phyloP scores from a whole-genome alignment of 1,140 invertebrate genomes.

The Neodiprion virginianus region DNA sequence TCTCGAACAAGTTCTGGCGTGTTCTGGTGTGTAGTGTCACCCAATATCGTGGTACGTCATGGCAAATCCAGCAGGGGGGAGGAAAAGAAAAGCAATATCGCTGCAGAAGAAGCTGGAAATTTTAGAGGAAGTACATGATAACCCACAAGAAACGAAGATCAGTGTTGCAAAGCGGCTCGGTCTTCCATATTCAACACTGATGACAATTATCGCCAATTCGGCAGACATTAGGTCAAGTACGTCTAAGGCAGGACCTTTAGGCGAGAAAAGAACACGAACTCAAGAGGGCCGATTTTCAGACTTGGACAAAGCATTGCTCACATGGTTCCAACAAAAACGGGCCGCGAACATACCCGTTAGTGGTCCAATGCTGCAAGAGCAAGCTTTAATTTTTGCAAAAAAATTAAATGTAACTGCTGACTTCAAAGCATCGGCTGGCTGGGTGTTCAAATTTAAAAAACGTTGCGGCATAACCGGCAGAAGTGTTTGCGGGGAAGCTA shows the following conservation, averaged over 20 bases:
- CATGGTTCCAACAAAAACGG: conserved; percentile 44
- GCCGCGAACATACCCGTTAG: conserved; percentile 44
- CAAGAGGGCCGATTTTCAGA: conserved; percentile 25
- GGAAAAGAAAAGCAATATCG: background rate
- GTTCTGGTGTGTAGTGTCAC: background rate
- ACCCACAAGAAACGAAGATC: background rate
- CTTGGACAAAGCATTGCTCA: conserved; percentile 31
- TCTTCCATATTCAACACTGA: background rate
- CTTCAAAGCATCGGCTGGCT: conserved; percentile 51
- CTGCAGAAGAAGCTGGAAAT: conserved; percentile 1
- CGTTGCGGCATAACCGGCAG: conserved; percentile 39
- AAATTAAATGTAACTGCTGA: conserved; percentile 34
- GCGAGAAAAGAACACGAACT: conserved; percentile 12
- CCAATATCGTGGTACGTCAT: background rate
- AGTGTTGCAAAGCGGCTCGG: background rate
- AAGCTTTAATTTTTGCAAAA: conserved; percentile 43
- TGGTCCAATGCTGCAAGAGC: conserved; percentile 46
- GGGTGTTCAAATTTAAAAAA: conserved; percentile 49
- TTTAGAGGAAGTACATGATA: background rate
- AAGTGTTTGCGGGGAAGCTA: conserved; percentile 46
- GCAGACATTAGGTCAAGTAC: background rate
- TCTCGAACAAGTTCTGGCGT: background rate
- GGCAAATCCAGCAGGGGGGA: background rate
- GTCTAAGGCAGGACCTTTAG: background rate
- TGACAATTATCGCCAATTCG: background rate